Percentiles rank a stretch among this genome's conserved stretches.
phyloP scores from a whole-genome alignment of 2,113 vertebrate genomes.

The Puntigrus tetrazona region DNA sequence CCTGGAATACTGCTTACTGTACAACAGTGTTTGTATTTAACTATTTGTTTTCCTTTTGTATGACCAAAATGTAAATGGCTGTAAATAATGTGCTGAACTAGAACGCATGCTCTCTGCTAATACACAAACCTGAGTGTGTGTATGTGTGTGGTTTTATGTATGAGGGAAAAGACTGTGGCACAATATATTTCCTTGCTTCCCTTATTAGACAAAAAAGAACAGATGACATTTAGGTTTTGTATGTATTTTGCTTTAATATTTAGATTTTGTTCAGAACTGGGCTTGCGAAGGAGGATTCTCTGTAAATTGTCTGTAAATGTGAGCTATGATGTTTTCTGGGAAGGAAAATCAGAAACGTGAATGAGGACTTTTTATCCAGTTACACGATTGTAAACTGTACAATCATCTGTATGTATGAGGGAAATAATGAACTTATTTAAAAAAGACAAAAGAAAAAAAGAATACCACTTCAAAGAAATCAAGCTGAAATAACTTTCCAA shows the following conservation, averaged over 20 bases:
- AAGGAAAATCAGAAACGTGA: conserved; percentile 73
- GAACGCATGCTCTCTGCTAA: conserved; percentile 58
- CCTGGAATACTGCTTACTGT: conserved; percentile 33
- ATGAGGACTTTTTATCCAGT: conserved; percentile 79
- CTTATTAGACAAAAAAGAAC: conserved; percentile 33
- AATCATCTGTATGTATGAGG: conserved; percentile 88
- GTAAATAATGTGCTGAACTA: conserved; percentile 52
- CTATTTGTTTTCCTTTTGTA: conserved; percentile 52
- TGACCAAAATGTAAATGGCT: conserved; percentile 54
- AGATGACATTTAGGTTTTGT: conserved; percentile 25
- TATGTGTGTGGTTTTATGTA: conserved; percentile 30
- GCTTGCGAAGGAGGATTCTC: conserved; percentile 82
- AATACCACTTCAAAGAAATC: conserved; percentile 80
- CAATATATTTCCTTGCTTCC: conserved; percentile 41
- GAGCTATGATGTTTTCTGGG: conserved; percentile 72
- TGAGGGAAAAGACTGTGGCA: conserved; percentile 44
- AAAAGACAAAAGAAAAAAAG: too few species aligned
- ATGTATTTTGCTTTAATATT: conserved; percentile 43
- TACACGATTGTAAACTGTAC: conserved; percentile 85
- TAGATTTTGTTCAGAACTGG: conserved; percentile 60
- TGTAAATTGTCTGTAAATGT: conserved; percentile 84
- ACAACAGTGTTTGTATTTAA: conserved; percentile 42
- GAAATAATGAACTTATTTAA: conserved; percentile 87
- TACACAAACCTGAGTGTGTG: conserved; percentile 48
- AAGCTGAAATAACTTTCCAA: conserved; percentile 1